A percentile compares a stretch with the other conserved stretches of the same genome.
Evolutionary conservation across 2,797 vertebrate species (phyloP).

Genomic region (Gobionotothen gibberifrons): DNA sequence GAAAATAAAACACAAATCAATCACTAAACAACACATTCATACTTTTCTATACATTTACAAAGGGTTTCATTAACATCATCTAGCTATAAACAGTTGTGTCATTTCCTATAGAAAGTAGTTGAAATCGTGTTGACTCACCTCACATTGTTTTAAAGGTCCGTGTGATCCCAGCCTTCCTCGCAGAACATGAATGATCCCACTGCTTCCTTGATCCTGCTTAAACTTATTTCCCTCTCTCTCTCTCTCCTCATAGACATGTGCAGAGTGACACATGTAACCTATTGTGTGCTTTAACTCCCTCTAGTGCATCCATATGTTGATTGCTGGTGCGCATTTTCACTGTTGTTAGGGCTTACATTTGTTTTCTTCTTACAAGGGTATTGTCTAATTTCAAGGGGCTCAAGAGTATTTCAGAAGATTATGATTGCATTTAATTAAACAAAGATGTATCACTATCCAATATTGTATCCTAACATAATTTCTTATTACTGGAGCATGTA

Average conservation of each 20-base stretch:
- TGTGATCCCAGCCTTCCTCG: constrained; percentile 18
- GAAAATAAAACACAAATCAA: constrained; percentile 33
- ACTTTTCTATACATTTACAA: not conserved
- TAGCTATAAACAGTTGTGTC: not conserved
- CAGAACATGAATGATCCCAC: constrained; percentile 27
- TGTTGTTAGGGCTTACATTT: not conserved
- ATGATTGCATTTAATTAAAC: not conserved
- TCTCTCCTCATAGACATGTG: constrained; percentile 19
- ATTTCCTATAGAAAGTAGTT: constrained; percentile 6
- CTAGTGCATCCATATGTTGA: constrained; percentile 7
- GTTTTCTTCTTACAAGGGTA: not conserved
- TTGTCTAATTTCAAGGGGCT: not conserved
- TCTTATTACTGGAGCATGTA: not conserved
- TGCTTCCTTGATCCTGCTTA: constrained; percentile 40
- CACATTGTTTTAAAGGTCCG: constrained; percentile 33
- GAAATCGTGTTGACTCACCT: constrained; percentile 61
- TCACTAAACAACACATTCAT: constrained; percentile 18
- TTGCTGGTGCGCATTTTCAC: not conserved
- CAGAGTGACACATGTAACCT: constrained; percentile 5
- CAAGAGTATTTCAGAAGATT: not conserved
- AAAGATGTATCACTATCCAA: not conserved
- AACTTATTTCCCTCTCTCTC: constrained; percentile 25
- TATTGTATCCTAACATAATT: not conserved
- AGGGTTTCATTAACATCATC: no score
- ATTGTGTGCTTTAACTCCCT: constrained; percentile 17